phyloP scores from a whole-genome alignment of 2,888 invertebrate genomes.

The Oxystoma pomonae region DNA sequence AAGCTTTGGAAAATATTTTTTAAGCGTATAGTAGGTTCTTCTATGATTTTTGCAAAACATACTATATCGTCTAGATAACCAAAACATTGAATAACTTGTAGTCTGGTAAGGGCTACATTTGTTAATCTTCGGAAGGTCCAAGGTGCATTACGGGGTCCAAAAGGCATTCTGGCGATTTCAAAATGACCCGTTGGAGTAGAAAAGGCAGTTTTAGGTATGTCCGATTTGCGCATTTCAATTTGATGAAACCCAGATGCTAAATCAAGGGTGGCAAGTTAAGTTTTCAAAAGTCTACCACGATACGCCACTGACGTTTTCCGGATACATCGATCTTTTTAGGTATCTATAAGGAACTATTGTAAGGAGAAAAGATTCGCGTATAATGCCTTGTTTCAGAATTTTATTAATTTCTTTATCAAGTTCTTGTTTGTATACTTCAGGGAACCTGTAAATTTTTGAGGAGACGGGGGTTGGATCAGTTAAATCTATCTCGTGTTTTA shows the following conservation, averaged over 20 bases:
- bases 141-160: conserved; percentile 45
- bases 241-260: conserved; percentile 43
- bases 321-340: too few relatives aligned
- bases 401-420: too few relatives aligned
- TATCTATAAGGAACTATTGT: too few relatives aligned
- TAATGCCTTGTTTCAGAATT: too few relatives aligned
- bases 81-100: conserved; percentile 1
- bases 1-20: conserved; percentile 33
- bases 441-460: too few relatives aligned
- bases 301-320: too few relatives aligned
- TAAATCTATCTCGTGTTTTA: too few relatives aligned
- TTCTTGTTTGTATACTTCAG: too few relatives aligned
- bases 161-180: conserved; percentile 39
- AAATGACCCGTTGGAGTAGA: conserved; percentile 37
- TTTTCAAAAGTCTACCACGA: conserved; percentile 28
- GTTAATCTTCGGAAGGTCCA: conserved; percentile 22
- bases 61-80: conserved; percentile 7
- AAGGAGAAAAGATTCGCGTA: too few relatives aligned
- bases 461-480: too few relatives aligned
- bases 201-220: conserved; percentile 44
- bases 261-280: conserved; percentile 42
- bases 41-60: too few relatives aligned
- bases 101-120: conserved; percentile 8
- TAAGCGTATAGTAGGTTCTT: too few relatives aligned
- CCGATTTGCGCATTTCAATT: conserved; percentile 34